Evolutionary conservation across 2,888 invertebrate genomes (phyloP), one percentile per base, ranked within the genome.

Genomic region (Rosalia funebris): DNA sequence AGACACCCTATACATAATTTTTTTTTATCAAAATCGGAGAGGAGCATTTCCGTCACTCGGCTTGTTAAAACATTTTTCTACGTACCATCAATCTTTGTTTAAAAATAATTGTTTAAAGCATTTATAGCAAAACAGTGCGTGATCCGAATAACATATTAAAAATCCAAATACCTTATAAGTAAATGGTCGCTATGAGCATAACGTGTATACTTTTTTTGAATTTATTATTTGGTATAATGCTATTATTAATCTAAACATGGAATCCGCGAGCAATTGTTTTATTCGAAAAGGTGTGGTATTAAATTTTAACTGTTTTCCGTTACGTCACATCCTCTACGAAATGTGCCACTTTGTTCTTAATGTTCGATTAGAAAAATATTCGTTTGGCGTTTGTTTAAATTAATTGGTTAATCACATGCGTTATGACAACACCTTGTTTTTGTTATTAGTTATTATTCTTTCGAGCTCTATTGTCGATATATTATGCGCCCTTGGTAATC

Each of bases 171-270:
- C 62, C 65, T 37, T 53, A 58, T 58, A 60, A 62, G 65, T 58
- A 54, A 60, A 56, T 58, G 60, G 57, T 47, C 32, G 60, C 62
- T 60, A 57, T 60, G 15, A 52, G 55, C 41, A 45, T 54, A 53
- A 59, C 56, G 60, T 32, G 54, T 54, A 56, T 65, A 68, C 58
- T 60, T 63, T 68, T 68, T 63, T 58, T 60, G 68, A 65, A 66
- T 68, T 66, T 66, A 66, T 66, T 68, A 68, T 64, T 60, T 57
- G 47, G 63, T 53, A 59, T 61, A 58, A 58, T 57, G 66, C 63
- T 67, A 72, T 72, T 72, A 70, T 71, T 69, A 72, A 72, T 72
- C 71, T 70, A 69, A 72, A 71, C 71, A 72, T 72, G 71, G 72
- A 66, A 68, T 66, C 70, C 68, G 54, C 66, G 60, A 54, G 61